Evolutionary conservation across 2,888 invertebrate species (phyloP), one percentile per base, ranked within the genome.

Genomic region (Luffia ferchaultella): DNA sequence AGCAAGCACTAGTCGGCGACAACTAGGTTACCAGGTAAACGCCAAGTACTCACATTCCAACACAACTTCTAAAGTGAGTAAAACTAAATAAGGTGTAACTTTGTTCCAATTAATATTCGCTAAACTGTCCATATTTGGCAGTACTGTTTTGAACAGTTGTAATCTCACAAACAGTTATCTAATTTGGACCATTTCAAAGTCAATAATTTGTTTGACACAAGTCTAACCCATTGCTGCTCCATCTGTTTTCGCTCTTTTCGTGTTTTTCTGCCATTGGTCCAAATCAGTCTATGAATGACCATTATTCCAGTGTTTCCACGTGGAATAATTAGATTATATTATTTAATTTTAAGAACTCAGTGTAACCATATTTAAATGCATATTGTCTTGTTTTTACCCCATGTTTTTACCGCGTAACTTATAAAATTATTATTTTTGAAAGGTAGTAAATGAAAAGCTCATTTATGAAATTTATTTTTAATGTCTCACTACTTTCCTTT

Each of bases 51-150:
- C 71, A 90, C 90, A 88, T 73, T 91, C 89, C 75, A 90, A 84
- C 64, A 89, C 85, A 69, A 90, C 68, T 84, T 90, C 89, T 74
- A 90, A 73, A 54, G 89, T 73, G 77, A 91, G 79, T 62, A 91
- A 76, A 62, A 89, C 75, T 70, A 90, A 75, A 77, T 88, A 90
- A 64, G 89, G 88, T 58, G 88, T 86, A 62, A 89, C 67, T 84
- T 87, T 89, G 70, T 87, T 86, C 78, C 87, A 87, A 60, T 82
- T 82, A 57, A 80, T 72, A 76, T 79, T 83, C 64, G 83, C 75
- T 76, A 86, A 63, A 70, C 67, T 75, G 73, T 84, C 85, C 78
- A 85, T 80, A 75, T 76, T 85, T 73, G 66, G 59, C 58, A 62
- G 65, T 60, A 60, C 64, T 69, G 62, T 62, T 64, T 61, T 65